phyloP scores from a whole-genome alignment of 1,140 invertebrate species.

The Leguminivora glycinivorella region DNA sequence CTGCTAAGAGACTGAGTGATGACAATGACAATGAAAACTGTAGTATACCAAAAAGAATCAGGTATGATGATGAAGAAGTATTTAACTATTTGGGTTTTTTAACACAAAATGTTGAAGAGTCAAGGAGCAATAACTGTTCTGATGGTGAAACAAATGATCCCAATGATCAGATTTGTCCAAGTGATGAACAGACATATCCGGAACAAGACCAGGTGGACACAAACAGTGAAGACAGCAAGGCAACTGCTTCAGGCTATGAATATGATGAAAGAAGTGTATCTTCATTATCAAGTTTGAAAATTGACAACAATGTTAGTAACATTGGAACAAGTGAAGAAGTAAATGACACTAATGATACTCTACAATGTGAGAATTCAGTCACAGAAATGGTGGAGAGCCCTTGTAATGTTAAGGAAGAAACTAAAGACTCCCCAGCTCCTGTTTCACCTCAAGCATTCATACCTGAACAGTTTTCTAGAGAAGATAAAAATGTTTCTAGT shows the following conservation, averaged over 20 bases:
- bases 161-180: constrained; percentile 53
- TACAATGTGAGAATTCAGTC: constrained; percentile 45
- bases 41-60: constrained; percentile 59
- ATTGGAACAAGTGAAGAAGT: constrained; percentile 47
- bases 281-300: constrained; percentile 69
- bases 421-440: constrained; percentile 41
- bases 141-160: constrained; percentile 58
- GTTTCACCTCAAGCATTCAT: constrained; percentile 45
- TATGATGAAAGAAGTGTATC: constrained; percentile 73
- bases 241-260: constrained; percentile 66
- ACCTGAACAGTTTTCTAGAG: constrained; percentile 39
- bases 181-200: constrained; percentile 55
- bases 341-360: constrained; percentile 41
- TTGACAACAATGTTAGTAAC: constrained; percentile 60
- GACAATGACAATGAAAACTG: constrained; percentile 55
- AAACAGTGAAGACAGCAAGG: constrained; percentile 73
- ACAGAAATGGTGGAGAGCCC: constrained; percentile 39
- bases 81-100: constrained; percentile 58
- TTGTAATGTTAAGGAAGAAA: constrained; percentile 38
- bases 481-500: constrained; percentile 36
- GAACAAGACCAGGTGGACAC: constrained; percentile 61
- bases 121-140: constrained; percentile 53
- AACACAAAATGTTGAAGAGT: constrained; percentile 44
- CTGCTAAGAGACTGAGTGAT: constrained; percentile 61
- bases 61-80: constrained; percentile 61